phyloP scores from a whole-genome alignment of 1,140 invertebrate genomes.

The Oryctes rhinoceros region DNA sequence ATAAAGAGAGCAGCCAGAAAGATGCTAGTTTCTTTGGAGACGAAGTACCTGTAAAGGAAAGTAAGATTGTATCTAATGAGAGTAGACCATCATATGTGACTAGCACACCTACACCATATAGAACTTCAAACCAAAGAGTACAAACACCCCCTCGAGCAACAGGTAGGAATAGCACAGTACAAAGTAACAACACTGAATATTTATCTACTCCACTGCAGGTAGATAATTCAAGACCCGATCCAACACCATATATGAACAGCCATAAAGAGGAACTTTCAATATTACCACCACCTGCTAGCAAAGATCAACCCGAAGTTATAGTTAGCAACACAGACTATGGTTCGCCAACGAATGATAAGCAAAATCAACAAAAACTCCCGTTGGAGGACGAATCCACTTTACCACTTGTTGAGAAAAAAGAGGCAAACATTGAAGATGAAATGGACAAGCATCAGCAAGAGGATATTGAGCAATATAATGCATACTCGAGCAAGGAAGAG shows the following conservation, averaged over 20 bases:
- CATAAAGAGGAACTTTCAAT: background rate
- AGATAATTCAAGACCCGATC: background rate
- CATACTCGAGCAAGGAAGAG: too few species aligned
- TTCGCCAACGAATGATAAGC: background rate
- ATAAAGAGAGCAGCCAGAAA: slow-evolving; percentile 14
- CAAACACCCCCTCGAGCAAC: background rate
- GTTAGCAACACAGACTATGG: background rate
- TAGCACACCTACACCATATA: background rate
- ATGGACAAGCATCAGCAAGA: background rate
- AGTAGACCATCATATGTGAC: background rate
- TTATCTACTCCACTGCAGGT: slow-evolving; percentile 16
- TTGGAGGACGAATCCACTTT: background rate
- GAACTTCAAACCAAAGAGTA: slow-evolving; percentile 19
- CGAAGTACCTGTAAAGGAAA: slow-evolving; percentile 38
- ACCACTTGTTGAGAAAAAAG: background rate
- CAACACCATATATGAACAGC: background rate
- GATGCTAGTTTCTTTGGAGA: slow-evolving; percentile 14
- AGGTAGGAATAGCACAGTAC: slow-evolving; percentile 6
- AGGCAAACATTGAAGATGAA: background rate
- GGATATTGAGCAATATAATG: background rate
- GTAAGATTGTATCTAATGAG: background rate
- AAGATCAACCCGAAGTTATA: background rate
- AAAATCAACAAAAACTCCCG: background rate
- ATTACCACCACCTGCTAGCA: background rate
- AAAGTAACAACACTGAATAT: background rate